Evolutionary conservation across 2,888 invertebrate species (phyloP).

Genomic region (Ornithoptera priamus): DNA sequence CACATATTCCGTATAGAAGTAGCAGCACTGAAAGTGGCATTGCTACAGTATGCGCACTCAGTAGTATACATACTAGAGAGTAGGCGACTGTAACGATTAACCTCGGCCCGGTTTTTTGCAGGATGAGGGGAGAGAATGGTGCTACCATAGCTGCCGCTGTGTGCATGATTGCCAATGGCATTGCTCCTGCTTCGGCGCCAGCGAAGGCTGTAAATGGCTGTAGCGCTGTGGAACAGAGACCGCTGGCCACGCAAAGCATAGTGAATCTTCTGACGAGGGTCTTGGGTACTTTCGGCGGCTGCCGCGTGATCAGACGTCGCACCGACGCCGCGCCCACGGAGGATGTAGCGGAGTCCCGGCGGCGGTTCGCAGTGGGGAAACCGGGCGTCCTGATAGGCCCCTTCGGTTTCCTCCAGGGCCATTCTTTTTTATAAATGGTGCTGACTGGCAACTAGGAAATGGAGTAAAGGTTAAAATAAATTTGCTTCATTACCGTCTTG

Average conservation of each 20-base stretch:
- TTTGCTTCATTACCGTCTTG: no score
- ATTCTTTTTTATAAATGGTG: conserved; percentile 71
- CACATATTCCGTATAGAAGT: conserved; percentile 70
- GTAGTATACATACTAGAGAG: conserved; percentile 78
- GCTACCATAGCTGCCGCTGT: conserved; percentile 80
- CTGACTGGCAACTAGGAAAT: conserved; percentile 62
- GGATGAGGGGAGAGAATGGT: conserved; percentile 67
- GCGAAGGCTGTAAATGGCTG: conserved; percentile 79
- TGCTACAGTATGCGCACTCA: conserved; percentile 78
- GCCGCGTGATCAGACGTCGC: conserved; percentile 83
- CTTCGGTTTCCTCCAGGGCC: conserved; percentile 71
- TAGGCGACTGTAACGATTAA: conserved; percentile 73
- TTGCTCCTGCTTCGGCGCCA: conserved; percentile 80
- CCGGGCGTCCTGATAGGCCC: conserved; percentile 45
- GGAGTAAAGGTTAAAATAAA: neutral
- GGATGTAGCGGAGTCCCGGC: conserved; percentile 85
- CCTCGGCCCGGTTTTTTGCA: conserved; percentile 67
- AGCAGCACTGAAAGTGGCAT: conserved; percentile 62
- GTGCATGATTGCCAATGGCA: conserved; percentile 82
- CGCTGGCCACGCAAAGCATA: conserved; percentile 80
- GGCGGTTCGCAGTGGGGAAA: conserved; percentile 53
- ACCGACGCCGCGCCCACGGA: conserved; percentile 89
- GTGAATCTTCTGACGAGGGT: conserved; percentile 72
- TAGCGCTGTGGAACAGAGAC: conserved; percentile 82
- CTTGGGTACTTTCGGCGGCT: conserved; percentile 73